Evolutionary conservation across 2,797 vertebrate species (phyloP).

Genomic region (Anniella stebbinsi): DNA sequence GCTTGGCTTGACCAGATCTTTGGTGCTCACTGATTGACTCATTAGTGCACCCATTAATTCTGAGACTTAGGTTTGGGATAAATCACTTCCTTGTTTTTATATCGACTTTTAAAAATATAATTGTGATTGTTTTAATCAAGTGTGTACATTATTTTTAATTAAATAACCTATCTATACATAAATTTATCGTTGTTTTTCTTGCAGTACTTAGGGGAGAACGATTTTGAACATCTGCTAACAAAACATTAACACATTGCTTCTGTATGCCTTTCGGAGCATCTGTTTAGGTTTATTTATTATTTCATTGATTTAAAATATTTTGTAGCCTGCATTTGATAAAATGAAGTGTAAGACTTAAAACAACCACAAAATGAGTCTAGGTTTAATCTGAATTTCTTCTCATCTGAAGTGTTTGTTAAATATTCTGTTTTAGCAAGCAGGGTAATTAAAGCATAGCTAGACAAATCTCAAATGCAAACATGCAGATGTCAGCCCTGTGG

Average conservation of each 20-base stretch:
- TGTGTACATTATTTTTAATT: background rate
- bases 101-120: slow-evolving; percentile 6
- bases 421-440: background rate
- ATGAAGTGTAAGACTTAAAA: background rate
- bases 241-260: background rate
- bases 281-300: background rate
- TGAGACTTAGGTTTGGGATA: background rate
- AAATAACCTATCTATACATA: background rate
- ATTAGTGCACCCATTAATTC: background rate
- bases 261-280: background rate
- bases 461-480: background rate
- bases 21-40: background rate
- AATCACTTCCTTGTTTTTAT: background rate
- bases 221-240: background rate
- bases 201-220: background rate
- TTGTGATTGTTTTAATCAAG: slow-evolving; percentile 15
- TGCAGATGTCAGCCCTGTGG: background rate
- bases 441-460: background rate
- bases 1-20: slow-evolving; percentile 24
- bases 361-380: background rate
- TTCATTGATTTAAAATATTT: background rate
- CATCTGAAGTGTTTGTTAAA: background rate
- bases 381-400: background rate
- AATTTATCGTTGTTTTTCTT: background rate
- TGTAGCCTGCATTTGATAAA: background rate